Conservation (phyloP, 2,888 invertebrate species). For the Oxyscelio sp. region DNA sequence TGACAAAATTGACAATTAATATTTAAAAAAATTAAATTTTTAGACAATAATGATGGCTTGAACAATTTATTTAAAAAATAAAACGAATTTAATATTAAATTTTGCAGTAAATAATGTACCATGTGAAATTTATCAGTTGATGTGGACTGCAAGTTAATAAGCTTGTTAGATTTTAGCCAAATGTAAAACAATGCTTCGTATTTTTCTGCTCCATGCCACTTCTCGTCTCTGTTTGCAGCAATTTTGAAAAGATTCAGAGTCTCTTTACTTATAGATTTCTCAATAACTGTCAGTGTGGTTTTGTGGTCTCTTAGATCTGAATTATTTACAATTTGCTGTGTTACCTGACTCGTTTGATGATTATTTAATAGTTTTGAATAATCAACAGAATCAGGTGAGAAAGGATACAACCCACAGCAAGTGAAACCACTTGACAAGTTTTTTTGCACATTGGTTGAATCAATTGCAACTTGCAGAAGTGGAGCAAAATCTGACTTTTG, state of each 20-base stretch:
- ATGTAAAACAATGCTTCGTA: constrained; percentile 13
- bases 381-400: constrained; percentile 39
- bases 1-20: no score
- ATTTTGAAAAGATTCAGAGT: constrained; percentile 24
- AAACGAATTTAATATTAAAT: no score
- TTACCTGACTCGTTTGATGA: constrained; percentile 6
- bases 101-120: constrained; percentile 15
- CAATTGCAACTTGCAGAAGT: constrained; percentile 24
- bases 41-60: not conserved
- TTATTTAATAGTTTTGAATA: constrained; percentile 38
- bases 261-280: constrained; percentile 18
- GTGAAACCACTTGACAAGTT: constrained; percentile 45
- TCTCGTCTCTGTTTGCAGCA: constrained; percentile 22
- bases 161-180: constrained; percentile 16
- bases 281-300: constrained; percentile 10
- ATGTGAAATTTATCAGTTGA: constrained; percentile 9
- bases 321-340: not conserved
- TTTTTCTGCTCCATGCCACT: constrained; percentile 31
- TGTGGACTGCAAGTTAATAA: not conserved
- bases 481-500: constrained; percentile 27
- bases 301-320: constrained; percentile 1
- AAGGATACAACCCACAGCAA: constrained; percentile 48
- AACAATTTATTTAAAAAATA: not conserved
- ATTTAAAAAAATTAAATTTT: not conserved
- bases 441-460: constrained; percentile 13